Conservation (phyloP, 2,113 vertebrate species). For the Nettapus auritus region DNA sequence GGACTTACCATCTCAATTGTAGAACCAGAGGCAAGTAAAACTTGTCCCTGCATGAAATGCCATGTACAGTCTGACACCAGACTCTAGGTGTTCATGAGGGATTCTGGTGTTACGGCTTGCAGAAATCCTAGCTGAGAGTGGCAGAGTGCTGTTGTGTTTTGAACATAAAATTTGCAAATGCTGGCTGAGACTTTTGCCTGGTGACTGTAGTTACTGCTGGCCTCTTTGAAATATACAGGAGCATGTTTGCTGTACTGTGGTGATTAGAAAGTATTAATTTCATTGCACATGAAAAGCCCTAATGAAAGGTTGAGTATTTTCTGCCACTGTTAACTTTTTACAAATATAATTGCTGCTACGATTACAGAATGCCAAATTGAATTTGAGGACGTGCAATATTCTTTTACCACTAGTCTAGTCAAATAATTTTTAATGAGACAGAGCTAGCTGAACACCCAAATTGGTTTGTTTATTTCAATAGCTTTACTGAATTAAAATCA, state of each 20-base stretch:
- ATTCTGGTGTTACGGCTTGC: background rate
- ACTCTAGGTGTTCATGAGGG: background rate
- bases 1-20: background rate
- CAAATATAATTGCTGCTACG: conserved; percentile 37
- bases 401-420: conserved; percentile 17
- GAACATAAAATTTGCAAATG: background rate
- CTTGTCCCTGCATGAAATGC: background rate
- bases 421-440: conserved; percentile 37
- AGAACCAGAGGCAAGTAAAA: background rate
- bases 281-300: conserved; percentile 8
- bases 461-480: conserved; percentile 51
- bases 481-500: conserved; percentile 37
- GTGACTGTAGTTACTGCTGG: conserved; percentile 68
- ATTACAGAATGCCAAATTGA: conserved; percentile 10
- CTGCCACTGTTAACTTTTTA: conserved; percentile 41
- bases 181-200: conserved; percentile 8
- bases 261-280: conserved; percentile 36
- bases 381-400: background rate
- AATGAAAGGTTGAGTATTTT: conserved; percentile 66
- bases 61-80: background rate
- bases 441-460: background rate
- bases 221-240: conserved; percentile 47
- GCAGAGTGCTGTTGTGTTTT: background rate
- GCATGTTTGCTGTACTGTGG: conserved; percentile 12
- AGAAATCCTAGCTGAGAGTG: background rate